Conservation (phyloP, 1,140 invertebrate species). For the Neelides sp. region DNA sequence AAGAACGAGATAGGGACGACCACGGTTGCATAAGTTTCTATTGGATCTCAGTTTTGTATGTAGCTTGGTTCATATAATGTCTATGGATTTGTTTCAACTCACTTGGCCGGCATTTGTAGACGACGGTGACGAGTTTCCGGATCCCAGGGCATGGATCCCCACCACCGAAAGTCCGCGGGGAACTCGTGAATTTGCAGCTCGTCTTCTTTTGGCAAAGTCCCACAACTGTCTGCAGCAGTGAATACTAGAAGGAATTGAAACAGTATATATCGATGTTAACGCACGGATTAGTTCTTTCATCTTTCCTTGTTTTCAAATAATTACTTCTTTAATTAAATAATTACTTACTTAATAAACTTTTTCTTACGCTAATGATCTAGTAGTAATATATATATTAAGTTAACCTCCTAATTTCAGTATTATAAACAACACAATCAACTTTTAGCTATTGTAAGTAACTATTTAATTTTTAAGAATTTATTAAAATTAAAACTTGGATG, state of each 20-base stretch:
- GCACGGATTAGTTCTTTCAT: slow-evolving; percentile 38
- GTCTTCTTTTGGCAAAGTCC: slow-evolving; percentile 79
- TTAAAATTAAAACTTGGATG: no score
- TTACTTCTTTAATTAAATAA: neutral
- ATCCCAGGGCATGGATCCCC: slow-evolving; percentile 74
- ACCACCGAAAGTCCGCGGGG: slow-evolving; percentile 60
- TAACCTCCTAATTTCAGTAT: no score
- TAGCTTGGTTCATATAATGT: no score
- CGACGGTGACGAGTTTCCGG: slow-evolving; percentile 75
- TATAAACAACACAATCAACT: no score
- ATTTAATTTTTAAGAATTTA: no score
- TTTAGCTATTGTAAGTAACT: no score
- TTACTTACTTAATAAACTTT: no score
- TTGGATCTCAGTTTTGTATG: no score
- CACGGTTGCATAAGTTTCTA: no score
- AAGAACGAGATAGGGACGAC: no score
- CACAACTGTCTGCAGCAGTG: slow-evolving; percentile 79
- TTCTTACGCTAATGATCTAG: no score
- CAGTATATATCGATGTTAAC: slow-evolving; percentile 18
- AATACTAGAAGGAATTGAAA: slow-evolving; percentile 64
- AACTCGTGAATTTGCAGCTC: slow-evolving; percentile 72
- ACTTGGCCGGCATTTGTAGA: slow-evolving; percentile 88
- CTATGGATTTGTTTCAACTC: slow-evolving; percentile 47
- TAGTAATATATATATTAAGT: no score
- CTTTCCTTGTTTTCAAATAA: neutral